Conservation (phyloP, 2,113 vertebrate genomes). For the Bubo bubo region DNA sequence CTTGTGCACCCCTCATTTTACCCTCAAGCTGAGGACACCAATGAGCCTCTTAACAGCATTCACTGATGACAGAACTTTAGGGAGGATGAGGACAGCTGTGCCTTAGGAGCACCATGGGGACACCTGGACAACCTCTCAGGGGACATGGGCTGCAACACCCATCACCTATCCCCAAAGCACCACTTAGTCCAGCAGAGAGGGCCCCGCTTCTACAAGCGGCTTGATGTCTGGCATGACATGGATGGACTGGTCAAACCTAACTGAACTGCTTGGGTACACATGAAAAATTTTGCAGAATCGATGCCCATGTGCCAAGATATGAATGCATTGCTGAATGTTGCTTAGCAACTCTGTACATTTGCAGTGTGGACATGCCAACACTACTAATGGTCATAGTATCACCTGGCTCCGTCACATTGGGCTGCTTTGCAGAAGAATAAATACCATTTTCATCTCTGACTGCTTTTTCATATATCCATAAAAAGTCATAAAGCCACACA, state of each 20-base stretch:
- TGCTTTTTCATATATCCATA: background rate
- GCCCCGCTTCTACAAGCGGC: accelerated
- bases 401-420: background rate
- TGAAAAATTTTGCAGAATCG: background rate
- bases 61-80: background rate
- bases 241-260: background rate
- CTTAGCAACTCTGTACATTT: background rate
- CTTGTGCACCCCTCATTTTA: background rate
- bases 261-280: background rate
- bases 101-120: background rate
- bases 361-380: background rate
- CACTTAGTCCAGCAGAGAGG: accelerated
- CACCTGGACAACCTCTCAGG: background rate
- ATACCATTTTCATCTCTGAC: background rate
- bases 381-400: background rate
- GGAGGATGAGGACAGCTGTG: background rate
- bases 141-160: background rate
- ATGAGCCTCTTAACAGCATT: background rate
- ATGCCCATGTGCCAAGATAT: accelerated
- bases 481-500: background rate
- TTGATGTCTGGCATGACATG: background rate
- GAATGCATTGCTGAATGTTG: background rate
- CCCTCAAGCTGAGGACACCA: background rate
- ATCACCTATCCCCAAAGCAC: background rate
- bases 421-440: background rate